phyloP scores from a whole-genome alignment of 1,140 invertebrate genomes.

The Neoseiulus cucumeris region DNA sequence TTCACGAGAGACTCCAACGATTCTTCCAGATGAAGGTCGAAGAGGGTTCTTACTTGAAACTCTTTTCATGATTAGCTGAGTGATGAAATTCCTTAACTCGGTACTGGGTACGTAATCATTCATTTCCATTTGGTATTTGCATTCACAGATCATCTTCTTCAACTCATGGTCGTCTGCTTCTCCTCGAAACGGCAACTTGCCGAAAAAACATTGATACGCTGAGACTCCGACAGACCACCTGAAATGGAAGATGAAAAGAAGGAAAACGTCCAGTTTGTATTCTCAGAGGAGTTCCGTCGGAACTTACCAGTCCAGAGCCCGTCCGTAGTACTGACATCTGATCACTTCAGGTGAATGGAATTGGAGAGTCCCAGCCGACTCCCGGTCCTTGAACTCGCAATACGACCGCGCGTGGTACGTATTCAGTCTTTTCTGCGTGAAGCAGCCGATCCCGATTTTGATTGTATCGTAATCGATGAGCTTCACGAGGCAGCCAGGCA shows the following conservation, averaged over 20 bases:
- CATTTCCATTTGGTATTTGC: neutral
- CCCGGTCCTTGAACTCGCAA: neutral
- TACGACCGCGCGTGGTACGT: neutral
- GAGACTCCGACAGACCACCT: conserved; percentile 1
- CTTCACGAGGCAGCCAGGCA: neutral
- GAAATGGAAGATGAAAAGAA: no score
- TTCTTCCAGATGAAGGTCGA: no score
- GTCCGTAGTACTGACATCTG: neutral
- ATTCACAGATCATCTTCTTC: neutral
- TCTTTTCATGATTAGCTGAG: no score
- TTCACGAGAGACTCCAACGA: no score
- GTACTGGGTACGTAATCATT: no score
- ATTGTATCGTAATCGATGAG: conserved; percentile 1
- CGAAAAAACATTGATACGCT: neutral
- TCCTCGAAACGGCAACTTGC: neutral
- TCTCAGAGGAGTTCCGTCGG: no score
- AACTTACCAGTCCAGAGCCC: conserved; percentile 1
- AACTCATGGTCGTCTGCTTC: neutral
- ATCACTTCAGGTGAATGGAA: neutral
- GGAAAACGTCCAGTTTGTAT: no score
- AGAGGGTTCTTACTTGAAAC: no score
- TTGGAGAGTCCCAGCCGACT: neutral
- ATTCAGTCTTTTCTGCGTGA: neutral
- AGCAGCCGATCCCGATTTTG: neutral
- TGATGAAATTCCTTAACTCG: no score